Base-by-base conservation (phyloP, 2,113 vertebrate genomes). In the Equus przewalskii region DNA sequence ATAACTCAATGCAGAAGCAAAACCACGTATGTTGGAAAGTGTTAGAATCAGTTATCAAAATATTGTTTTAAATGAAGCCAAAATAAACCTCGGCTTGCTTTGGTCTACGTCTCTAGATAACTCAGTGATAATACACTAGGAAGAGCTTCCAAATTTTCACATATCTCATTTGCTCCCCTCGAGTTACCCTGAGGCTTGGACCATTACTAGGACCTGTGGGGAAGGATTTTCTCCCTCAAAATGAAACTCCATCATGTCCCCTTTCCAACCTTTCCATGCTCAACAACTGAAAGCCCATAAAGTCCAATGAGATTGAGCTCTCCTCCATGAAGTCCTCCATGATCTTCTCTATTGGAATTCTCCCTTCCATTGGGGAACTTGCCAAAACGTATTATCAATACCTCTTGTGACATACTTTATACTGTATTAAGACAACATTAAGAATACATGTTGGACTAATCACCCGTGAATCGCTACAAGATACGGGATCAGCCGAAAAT, bases 1-100 rank as follows among this genome's bases (percentile, higher is more conserved):
- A 36, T 15, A 94, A 80, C 73, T 22, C 49, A 75, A 75, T 36
- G 33, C 41, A 88, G 65, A 91, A 85, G 7, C 24, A 60, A 91
- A 69, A 49, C n/a, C 58, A 28, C 14, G 26, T 54, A 19, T 83
- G 10, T 62, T 91, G 36, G 41, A 95, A 96, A 21, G 18, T 54
- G n/a, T 36, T 91, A 51, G 19, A 78, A 58, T 28, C 19, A 69
- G 26, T 96, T 87, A n/a, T n/a, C 16, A 89, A 95, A 54, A 64
- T 75, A 70, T 26, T 44, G 7, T 85, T 78, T 58, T 21, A 67
- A 82, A 60, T 19, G 4, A 75, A 91, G 14, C 28, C 60, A 82
- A 21, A 96, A 13, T 65, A 80, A 79, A 44, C 14, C 8, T 7
- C 0, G 30, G 14, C 41, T 49, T 33, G 19, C 11, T 72, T 90